Evolutionary conservation across 2,888 invertebrate genomes (phyloP), one percentile per base, ranked within the genome.

Genomic region (Tortrix viridana): DNA sequence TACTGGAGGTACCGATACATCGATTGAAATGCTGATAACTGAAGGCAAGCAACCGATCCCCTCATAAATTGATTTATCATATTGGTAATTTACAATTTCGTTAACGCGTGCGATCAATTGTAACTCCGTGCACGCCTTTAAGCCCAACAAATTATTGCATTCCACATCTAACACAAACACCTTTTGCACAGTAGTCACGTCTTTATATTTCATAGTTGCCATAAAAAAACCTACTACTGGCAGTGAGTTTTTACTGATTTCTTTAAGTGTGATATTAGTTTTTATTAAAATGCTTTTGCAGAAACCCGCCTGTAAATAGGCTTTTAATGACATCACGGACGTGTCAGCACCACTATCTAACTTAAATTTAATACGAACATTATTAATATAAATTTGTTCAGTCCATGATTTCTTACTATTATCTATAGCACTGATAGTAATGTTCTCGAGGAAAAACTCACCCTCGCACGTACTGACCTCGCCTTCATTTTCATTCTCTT

Each of bases 111-210:
- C 6, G 9, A 59, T 59, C 9, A 59, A 37, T 19, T 52, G n/a
- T 19, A 59, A 46, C 7, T 49, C 38, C 7, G 14, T 53, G 41
- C 53, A 53, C 22, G 53, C 53, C 41, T 53, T 53, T 37, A 20
- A 19, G 1, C 41, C 41, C 16, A 65, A 50, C 55, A 59, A 64
- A 20, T 54, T 58, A 3, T 57, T 50, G 50, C 60, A 60, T 19
- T 38, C 32, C 2, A 56, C 47, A 47, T 59, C 38, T 37, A 59
- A 46, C 1, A 59, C 59, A 52, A 18, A 59, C n/a, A 59, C 32
- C 16, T 52, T 59, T 52, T 58, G 58, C 14, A 12, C 9, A 12
- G 37, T 18, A 50, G 0, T 18, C 4, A 5, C 5, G 7, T 14
- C 2, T 50, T 50, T 50, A 16, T 7, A 50, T n/a, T n/a, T n/a